Percentiles rank a stretch among this genome's conserved stretches.
These are phyloP conservation scores for Mobula hypostoma DNA, from an alignment of 2,113 vertebrate species.

Conservation along the genomic window DNA sequence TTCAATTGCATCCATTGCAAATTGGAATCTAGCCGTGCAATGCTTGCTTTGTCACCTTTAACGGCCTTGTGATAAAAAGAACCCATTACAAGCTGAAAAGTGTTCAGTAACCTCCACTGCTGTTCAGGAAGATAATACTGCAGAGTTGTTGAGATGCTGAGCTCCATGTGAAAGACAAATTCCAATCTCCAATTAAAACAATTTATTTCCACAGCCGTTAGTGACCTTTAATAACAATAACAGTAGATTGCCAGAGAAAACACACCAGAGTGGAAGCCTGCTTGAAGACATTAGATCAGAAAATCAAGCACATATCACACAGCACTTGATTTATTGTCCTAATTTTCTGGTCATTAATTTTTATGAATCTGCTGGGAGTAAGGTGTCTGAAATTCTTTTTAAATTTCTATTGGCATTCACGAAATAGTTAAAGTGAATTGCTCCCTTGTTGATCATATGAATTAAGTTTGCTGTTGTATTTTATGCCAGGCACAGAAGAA, in stretches of 20 bases:
- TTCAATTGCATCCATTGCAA: neutral
- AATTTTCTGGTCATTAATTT: neutral
- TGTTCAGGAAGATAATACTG: neutral
- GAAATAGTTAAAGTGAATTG: neutral
- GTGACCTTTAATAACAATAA: neutral
- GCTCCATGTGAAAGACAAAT: neutral
- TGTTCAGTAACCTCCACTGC: neutral
- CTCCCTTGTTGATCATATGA: neutral
- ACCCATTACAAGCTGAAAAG: neutral
- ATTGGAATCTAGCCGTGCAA: neutral
- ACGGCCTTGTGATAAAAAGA: neutral
- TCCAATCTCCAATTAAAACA: neutral
- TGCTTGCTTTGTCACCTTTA: too few relatives aligned
- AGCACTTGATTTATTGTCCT: neutral
- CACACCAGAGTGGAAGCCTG: neutral
- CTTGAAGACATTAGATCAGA: neutral
- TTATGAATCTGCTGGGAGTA: neutral
- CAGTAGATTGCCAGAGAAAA: neutral
- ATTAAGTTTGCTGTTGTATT: neutral
- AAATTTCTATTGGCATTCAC: neutral
- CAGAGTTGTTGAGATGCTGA: neutral
- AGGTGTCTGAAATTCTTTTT: neutral
- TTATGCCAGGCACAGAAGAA: neutral
- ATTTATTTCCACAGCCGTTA: neutral
- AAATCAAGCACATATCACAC: neutral